Evolutionary conservation across 2,113 vertebrate genomes (phyloP).

Genomic region (Semicossyphus pulcher): DNA sequence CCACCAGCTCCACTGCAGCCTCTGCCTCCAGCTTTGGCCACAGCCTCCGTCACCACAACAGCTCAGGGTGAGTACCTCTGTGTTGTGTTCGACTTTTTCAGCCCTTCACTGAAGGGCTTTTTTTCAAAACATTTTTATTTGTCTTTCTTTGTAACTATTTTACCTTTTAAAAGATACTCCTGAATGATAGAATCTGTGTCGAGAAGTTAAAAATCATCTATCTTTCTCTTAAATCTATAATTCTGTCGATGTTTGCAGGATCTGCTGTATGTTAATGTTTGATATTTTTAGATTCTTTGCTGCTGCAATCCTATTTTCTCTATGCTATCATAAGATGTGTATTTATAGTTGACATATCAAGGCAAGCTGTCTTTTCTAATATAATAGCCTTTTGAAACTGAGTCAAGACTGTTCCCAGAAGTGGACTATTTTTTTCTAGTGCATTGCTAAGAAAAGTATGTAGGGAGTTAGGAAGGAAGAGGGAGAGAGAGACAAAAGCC

Average conservation of each 20-base stretch:
- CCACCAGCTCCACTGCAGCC: slow-evolving; percentile 69
- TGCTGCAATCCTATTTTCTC: slow-evolving; percentile 7
- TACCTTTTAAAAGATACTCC: not conserved
- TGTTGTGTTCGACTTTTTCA: not conserved
- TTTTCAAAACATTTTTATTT: not conserved
- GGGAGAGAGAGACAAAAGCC: not conserved
- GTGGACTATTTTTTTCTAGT: not conserved
- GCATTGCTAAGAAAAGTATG: not conserved
- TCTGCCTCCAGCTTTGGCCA: slow-evolving; percentile 64
- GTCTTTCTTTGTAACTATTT: not conserved
- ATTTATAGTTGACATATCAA: slow-evolving; percentile 59
- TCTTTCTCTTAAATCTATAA: slow-evolving; percentile 2
- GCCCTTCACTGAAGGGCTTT: not conserved
- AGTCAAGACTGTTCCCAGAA: slow-evolving; percentile 2
- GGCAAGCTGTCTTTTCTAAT: slow-evolving; percentile 36
- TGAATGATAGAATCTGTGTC: not conserved
- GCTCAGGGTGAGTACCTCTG: slow-evolving; percentile 86
- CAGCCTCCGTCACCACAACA: slow-evolving; percentile 73
- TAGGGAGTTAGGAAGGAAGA: not conserved
- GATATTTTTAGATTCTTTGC: slow-evolving; percentile 50
- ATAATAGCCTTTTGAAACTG: slow-evolving; percentile 19
- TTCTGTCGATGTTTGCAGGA: slow-evolving; percentile 9
- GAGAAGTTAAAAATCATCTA: not conserved
- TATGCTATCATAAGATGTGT: slow-evolving; percentile 23
- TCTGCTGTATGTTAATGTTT: slow-evolving; percentile 30